These are phyloP conservation scores for Lota lota DNA, from an alignment of 2,113 vertebrate genomes.

Conservation along the genomic window DNA sequence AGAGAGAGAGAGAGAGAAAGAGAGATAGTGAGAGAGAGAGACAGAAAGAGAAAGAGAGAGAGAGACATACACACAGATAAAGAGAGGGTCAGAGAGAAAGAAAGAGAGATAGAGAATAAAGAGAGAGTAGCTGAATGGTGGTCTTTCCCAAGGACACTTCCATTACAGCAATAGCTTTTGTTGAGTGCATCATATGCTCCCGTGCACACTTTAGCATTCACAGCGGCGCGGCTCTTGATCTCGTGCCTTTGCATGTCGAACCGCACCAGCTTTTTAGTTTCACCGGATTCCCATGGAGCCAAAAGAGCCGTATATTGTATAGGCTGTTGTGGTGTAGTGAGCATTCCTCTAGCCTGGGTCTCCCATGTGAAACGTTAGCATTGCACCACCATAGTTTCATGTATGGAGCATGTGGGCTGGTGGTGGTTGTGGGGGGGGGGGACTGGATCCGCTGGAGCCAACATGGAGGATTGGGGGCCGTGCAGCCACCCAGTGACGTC, in stretches of 20 bases:
- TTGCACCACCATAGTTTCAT: slow-evolving; percentile 6
- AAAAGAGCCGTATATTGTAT: not conserved
- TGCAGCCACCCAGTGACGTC: slow-evolving; percentile 45
- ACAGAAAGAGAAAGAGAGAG: too few relatives aligned
- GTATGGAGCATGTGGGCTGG: not conserved
- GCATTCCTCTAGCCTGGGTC: not conserved
- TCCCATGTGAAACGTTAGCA: not conserved
- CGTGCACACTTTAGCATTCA: too few relatives aligned
- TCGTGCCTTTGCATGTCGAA: not conserved
- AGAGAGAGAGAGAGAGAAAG: too few relatives aligned
- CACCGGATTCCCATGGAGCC: not conserved
- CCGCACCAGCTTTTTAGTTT: not conserved
- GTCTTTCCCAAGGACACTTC: too few relatives aligned
- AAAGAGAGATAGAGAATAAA: too few relatives aligned
- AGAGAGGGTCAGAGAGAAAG: too few relatives aligned
- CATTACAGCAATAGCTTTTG: too few relatives aligned
- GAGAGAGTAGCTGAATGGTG: too few relatives aligned
- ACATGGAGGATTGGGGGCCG: slow-evolving; percentile 40
- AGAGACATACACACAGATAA: too few relatives aligned
- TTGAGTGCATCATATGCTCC: too few relatives aligned
- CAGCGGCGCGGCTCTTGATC: too few relatives aligned
- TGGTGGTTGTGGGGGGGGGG: slow-evolving; percentile 1
- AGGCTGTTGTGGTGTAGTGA: not conserved
- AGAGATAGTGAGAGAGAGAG: too few relatives aligned
- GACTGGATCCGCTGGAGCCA: slow-evolving; percentile 33